Base-by-base conservation (phyloP, 1,140 invertebrate genomes). In the Charaxes varanes region DNA sequence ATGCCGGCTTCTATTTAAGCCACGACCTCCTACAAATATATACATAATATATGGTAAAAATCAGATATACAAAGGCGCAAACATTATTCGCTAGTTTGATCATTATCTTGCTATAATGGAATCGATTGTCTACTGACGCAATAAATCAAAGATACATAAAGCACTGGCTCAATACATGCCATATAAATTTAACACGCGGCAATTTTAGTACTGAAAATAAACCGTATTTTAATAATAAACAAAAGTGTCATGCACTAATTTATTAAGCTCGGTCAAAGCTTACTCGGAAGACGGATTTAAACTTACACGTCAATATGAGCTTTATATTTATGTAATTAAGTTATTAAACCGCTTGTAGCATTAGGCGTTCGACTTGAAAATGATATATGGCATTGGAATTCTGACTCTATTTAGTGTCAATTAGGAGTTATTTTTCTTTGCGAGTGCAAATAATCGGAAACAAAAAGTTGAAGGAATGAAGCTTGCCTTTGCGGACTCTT, bases 381-480 rank as follows among this genome's bases (percentile, higher is more conserved):
- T 42, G 19, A 3, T 7, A 15, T 13, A 33, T 14, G 10, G 5
- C 21, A 26, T 34, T 12, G 4, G 2, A 57, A 46, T 49, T 32
- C 22, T 22, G 18, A 43, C 42, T 33, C 41, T 57, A 44, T 33
- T 6, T 0, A 4, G 6, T 14, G 12, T 15, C 2, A 0, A 4
- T 31, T 60, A 59, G 45, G 56, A 38, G 26, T 47, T 35, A 40
- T 33, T 45, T 47, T 54, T 17, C 21, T 38, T 31, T 49, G 24
- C 17, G 10, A 8, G 17, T 40, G 12, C 12, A 30, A 23, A 46
- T 48, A 37, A 35, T 14, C 36, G 24, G 36, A 41, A 31, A 40
- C 54, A 63, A 68, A 68, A 68, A 68, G 59, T 56, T 58, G 57
- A 48, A 54, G 58, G 64, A 68, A 66, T 66, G 59, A 71, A 50